Conservation (phyloP, 1,140 invertebrate species). For the Apis cerana region DNA sequence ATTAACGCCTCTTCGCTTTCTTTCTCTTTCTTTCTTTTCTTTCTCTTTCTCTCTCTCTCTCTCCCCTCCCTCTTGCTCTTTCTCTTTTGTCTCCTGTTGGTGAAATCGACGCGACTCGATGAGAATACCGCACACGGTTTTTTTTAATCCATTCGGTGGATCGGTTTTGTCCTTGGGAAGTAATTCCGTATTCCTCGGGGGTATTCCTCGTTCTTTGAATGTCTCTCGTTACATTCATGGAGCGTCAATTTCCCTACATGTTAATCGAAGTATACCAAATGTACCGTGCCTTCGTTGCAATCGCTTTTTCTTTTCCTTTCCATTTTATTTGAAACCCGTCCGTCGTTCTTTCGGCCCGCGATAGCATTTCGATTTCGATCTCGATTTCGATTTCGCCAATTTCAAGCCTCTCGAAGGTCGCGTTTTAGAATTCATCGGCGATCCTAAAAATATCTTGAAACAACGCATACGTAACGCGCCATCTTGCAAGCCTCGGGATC, state of each 20-base stretch:
- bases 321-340: no score
- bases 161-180: not conserved
- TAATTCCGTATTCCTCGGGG: not conserved
- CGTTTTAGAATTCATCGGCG: no score
- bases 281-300: not conserved
- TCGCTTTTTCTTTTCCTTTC: not conserved
- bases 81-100: not conserved
- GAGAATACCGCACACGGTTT: not conserved
- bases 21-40: not conserved
- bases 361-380: no score
- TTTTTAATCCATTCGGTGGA: not conserved
- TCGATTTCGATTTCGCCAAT: no score
- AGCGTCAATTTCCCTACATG: not conserved
- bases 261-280: not conserved
- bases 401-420: no score
- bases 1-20: constrained; percentile 19
- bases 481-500: no score
- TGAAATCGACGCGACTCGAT: constrained; percentile 21
- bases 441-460: no score
- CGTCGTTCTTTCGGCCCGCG: no score
- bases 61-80: not conserved
- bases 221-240: not conserved
- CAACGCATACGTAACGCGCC: no score
- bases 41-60: not conserved
- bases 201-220: not conserved